phyloP scores from a whole-genome alignment of 2,797 vertebrate genomes.

The Synanceia verrucosa region DNA sequence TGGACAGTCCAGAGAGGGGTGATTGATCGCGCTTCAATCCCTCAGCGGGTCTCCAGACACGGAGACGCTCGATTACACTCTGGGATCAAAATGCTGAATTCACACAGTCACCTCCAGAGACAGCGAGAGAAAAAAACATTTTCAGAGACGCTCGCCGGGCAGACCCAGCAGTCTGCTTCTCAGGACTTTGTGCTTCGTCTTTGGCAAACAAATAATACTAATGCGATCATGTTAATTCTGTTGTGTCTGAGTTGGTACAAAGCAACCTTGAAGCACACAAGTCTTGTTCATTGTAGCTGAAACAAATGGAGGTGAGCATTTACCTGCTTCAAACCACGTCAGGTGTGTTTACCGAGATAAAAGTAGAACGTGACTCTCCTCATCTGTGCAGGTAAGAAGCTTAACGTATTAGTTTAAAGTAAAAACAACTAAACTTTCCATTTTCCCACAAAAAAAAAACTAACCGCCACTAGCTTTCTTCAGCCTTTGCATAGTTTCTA shows the following conservation, averaged over 20 bases:
- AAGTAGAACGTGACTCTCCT: conserved; percentile 10
- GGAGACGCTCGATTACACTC: conserved; percentile 76
- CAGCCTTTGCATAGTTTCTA: background rate
- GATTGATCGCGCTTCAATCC: conserved; percentile 74
- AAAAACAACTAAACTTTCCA: conserved; percentile 5
- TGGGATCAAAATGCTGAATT: conserved; percentile 78
- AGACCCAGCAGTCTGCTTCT: conserved; percentile 21
- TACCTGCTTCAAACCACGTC: background rate
- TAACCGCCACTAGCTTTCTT: too few relatives aligned
- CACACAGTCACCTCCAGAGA: conserved; percentile 58
- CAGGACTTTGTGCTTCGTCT: conserved; percentile 31
- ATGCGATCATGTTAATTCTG: conserved; percentile 10
- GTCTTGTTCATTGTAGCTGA: background rate
- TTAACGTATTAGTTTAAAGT: background rate
- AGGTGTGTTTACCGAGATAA: conserved; percentile 25
- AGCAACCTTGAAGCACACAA: background rate
- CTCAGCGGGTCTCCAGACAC: conserved; percentile 70
- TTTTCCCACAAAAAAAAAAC: too few relatives aligned
- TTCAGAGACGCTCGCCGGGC: conserved; percentile 45
- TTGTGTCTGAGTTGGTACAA: background rate
- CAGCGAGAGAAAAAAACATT: conserved; percentile 11
- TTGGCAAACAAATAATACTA: conserved; percentile 27
- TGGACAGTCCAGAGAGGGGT: conserved; percentile 68
- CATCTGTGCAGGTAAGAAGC: conserved; percentile 1
- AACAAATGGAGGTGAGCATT: conserved; percentile 26